These are phyloP conservation scores for Agraylea sexmaculata DNA, from an alignment of 1,140 invertebrate species.

Conservation along the genomic window DNA sequence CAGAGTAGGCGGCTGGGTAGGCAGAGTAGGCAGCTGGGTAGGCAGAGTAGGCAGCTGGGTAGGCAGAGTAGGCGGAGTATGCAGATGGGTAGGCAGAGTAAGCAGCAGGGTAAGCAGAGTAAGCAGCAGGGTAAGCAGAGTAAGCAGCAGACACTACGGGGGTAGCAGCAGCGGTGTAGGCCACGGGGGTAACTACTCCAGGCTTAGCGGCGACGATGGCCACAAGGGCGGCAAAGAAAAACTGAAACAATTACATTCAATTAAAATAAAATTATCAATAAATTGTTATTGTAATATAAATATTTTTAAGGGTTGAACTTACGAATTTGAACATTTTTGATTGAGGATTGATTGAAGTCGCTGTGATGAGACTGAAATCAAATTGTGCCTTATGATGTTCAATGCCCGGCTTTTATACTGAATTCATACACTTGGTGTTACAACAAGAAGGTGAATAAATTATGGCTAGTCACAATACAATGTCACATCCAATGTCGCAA, in stretches of 20 bases:
- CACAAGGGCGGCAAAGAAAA: slow-evolving; percentile 34
- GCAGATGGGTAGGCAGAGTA: slow-evolving; percentile 1
- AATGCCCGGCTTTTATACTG: too few relatives aligned
- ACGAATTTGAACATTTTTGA: slow-evolving; percentile 17
- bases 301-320: too few relatives aligned
- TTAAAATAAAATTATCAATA: slow-evolving; percentile 13
- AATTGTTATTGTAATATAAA: too few relatives aligned
- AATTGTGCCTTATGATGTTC: too few relatives aligned
- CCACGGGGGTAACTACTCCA: slow-evolving; percentile 25
- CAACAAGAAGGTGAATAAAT: too few relatives aligned
- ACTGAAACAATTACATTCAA: too few relatives aligned
- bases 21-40: slow-evolving; percentile 18
- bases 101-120: slow-evolving; percentile 5
- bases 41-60: background rate
- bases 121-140: slow-evolving; percentile 7
- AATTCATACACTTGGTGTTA: too few relatives aligned
- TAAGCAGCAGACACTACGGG: slow-evolving; percentile 15
- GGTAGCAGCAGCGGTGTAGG: slow-evolving; percentile 23
- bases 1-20: slow-evolving; percentile 11
- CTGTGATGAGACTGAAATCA: too few relatives aligned
- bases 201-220: slow-evolving; percentile 39
- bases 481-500: too few relatives aligned
- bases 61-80: slow-evolving; percentile 19
- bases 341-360: too few relatives aligned
- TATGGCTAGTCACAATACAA: too few relatives aligned